Conservation (phyloP, 2,797 vertebrate species). For the Macropodus opercularis region DNA sequence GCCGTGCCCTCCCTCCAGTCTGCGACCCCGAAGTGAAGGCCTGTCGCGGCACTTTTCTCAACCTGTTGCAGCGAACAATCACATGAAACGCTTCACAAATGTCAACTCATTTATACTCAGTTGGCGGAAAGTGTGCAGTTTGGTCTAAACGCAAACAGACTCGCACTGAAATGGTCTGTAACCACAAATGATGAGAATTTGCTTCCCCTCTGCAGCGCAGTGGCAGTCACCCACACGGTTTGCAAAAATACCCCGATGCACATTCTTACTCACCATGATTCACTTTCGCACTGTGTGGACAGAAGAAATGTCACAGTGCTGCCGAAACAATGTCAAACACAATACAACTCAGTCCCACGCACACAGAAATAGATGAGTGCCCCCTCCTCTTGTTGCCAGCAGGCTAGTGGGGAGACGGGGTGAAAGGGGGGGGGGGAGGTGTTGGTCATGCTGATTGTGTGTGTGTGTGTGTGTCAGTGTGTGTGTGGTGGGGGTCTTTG, state of each 20-base stretch:
- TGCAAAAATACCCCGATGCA: slow-evolving; percentile 69
- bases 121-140: too few relatives aligned
- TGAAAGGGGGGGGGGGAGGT: slow-evolving; percentile 77
- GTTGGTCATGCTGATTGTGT: slow-evolving; percentile 69
- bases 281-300: slow-evolving; percentile 64
- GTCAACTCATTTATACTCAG: not conserved
- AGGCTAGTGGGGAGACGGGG: slow-evolving; percentile 78
- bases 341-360: slow-evolving; percentile 48
- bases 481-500: slow-evolving; percentile 79
- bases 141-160: slow-evolving; percentile 20
- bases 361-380: slow-evolving; percentile 44
- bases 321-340: slow-evolving; percentile 74
- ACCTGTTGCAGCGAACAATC: not conserved
- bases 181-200: slow-evolving; percentile 54
- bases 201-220: slow-evolving; percentile 43
- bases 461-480: slow-evolving; percentile 42
- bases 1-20: slow-evolving; percentile 42
- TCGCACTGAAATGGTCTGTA: not conserved
- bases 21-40: slow-evolving; percentile 42
- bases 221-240: slow-evolving; percentile 69
- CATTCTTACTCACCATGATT: slow-evolving; percentile 66
- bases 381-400: slow-evolving; percentile 67
- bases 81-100: slow-evolving; percentile 9
- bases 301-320: slow-evolving; percentile 63
- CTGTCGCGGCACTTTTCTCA: slow-evolving; percentile 24